phyloP scores from a whole-genome alignment of 2,888 invertebrate genomes.

The Drosophila merina region DNA sequence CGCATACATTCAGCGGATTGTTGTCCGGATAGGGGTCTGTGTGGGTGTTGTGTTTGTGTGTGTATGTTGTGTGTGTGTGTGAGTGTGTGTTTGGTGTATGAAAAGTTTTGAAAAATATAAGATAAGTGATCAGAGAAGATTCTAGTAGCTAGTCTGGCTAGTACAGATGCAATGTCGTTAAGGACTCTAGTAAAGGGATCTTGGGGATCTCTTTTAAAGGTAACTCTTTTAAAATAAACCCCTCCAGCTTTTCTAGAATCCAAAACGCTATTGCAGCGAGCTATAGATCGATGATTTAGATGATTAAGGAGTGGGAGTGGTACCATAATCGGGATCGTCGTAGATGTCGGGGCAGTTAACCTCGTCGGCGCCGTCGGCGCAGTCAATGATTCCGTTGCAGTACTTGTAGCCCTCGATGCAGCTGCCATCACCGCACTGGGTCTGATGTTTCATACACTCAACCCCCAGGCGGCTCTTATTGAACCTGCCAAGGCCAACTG shows the following conservation, averaged over 20 bases:
- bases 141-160: constrained; percentile 19
- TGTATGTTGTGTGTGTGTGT: constrained; percentile 21
- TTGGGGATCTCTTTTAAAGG: neutral
- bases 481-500: constrained; percentile 80
- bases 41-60: constrained; percentile 31
- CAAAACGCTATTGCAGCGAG: neutral
- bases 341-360: constrained; percentile 84
- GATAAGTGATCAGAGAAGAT: constrained; percentile 26
- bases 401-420: constrained; percentile 87
- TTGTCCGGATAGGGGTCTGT: constrained; percentile 51
- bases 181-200: neutral
- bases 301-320: neutral
- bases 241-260: neutral
- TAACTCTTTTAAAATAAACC: neutral
- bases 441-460: constrained; percentile 85
- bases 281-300: neutral
- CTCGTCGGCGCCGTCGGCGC: constrained; percentile 87
- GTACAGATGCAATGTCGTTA: constrained; percentile 1
- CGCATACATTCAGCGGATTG: constrained; percentile 78
- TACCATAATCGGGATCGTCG: constrained; percentile 82
- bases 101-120: constrained; percentile 36
- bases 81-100: constrained; percentile 29
- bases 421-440: constrained; percentile 87
- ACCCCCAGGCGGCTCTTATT: constrained; percentile 78
- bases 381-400: constrained; percentile 86